Evolutionary conservation across 2,113 vertebrate species (phyloP), one percentile per base, ranked within the genome.

Genomic region (Strix aluco): DNA sequence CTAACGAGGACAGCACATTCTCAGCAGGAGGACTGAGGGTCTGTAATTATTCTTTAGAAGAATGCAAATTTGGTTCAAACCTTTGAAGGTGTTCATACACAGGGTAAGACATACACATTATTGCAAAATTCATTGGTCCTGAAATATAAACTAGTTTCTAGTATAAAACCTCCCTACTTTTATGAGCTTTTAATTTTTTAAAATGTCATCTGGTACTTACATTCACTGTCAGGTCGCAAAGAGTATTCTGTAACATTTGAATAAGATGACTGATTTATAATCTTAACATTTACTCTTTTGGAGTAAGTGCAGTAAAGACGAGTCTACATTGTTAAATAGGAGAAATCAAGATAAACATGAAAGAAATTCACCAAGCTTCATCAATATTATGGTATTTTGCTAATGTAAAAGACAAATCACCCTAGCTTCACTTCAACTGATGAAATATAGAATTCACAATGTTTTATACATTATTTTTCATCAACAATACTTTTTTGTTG

Each of bases 1-100:
- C 30, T 94, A 73, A 88, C 0, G 0, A 90, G 75, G 57, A 38
- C 36, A 69, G 42, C 21, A n/a, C 0, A 0, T 30, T 73, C 94
- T 82, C 58, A 82, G 90, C 66, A 82, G 84, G 30, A 81, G 38
- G 58, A 90, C 19, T 77, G 42, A 27, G 46, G 58, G 25, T 85
- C 21, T 66, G 17, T 52, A 73, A 54, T 79, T 69, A 42, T 15
- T 69, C 66, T 65, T 91, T 18, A 62, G 59, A 23, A 77, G 15
- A 59, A 72, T 2, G 22, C 21, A 96, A 30, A 58, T 62, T 61
- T 67, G 42, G 15, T 34, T 22, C 54, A 81, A 77, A 69, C 9
- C 58, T 78, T 67, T 59, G 27, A 90, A 62, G n/a, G 23, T 58
- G 27, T 65, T 85, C 36, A 49, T 29, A 62, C 20, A 61, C 82